Percentiles rank a stretch among this genome's conserved stretches.
phyloP scores from a whole-genome alignment of 2,113 vertebrate species.

The Garra rufa region DNA sequence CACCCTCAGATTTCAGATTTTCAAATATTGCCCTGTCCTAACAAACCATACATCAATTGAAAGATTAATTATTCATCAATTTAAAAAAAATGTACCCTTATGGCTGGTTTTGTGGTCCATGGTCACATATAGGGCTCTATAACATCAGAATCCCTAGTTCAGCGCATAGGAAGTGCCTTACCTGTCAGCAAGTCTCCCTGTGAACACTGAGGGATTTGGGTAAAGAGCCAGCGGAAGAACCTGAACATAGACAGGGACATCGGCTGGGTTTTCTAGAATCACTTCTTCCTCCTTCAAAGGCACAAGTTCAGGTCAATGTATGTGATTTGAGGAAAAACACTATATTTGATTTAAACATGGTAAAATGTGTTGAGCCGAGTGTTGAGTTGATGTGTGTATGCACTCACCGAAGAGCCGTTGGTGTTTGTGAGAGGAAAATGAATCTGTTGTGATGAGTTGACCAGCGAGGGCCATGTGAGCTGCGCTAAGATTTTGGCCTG shows the following conservation, averaged over 20 bases:
- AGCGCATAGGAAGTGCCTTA: constrained; percentile 62
- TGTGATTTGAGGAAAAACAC: not conserved
- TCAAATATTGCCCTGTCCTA: too few relatives aligned
- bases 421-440: constrained; percentile 93
- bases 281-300: constrained; percentile 88
- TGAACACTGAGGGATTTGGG: constrained; percentile 85
- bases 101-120: too few relatives aligned
- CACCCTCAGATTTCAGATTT: too few relatives aligned
- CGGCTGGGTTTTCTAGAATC: constrained; percentile 90
- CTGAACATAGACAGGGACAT: constrained; percentile 88
- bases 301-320: not conserved
- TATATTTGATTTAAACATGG: not conserved
- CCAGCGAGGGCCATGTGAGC: constrained; percentile 90
- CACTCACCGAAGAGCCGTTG: constrained; percentile 95
- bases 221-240: constrained; percentile 91
- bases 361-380: not conserved
- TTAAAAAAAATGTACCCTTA: too few relatives aligned
- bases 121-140: not conserved
- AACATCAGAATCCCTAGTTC: not conserved
- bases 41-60: not conserved
- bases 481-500: constrained; percentile 86
- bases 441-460: constrained; percentile 82
- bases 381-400: constrained; percentile 1
- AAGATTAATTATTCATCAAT: too few relatives aligned
- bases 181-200: constrained; percentile 87